Base-by-base conservation (phyloP, 2,113 vertebrate genomes). In the Hucho hucho region DNA sequence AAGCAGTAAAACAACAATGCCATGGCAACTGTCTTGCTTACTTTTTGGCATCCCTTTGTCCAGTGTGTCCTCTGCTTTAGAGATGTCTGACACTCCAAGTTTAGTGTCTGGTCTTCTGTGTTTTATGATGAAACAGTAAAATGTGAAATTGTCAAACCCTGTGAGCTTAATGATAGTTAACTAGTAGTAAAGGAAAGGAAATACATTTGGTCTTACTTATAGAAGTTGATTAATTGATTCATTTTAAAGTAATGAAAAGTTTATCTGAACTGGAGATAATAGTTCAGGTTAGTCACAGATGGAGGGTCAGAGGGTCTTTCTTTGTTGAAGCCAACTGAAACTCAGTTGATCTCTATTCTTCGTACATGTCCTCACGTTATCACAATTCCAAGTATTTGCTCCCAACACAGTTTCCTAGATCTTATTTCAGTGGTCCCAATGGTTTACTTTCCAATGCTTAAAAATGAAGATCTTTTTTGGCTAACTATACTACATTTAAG, bases 21-120 rank as follows among this genome's bases (percentile, higher is more conserved):
- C 86, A 83, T 89, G 81, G 90, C 84, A 90, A 92, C 90, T 43
- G 77, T 53, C 72, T 1, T 75, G 78, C 69, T 6, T 68, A 69
- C 61, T 75, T 83, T 75, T 70, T 77, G 83, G 75, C 79, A 83
- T 87, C 72, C 75, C 64, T 84, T 89, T 90, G 90, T 90, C 76
- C 69, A 4, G 59, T 70, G 75, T 74, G 59, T 76, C 71, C 20
- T n/a, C 46, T 12, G 12, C 76, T 83, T 72, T 0, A 69, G 73
- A 75, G 79, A 82, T 65, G 64, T 78, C 49, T 13, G 61, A 46
- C 6, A 14, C 64, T 58, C 25, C 11, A 16, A 69, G 24, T 80
- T 81, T 64, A 71, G 13, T 25, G 53, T 22, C 6, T 14, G 18
- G 0, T 11, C 64, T 53, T 83, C 82, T 83, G 80, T 83, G 77